These are phyloP conservation scores for Allobates femoralis DNA, from an alignment of 2,797 vertebrate species.

Conservation along the genomic window DNA sequence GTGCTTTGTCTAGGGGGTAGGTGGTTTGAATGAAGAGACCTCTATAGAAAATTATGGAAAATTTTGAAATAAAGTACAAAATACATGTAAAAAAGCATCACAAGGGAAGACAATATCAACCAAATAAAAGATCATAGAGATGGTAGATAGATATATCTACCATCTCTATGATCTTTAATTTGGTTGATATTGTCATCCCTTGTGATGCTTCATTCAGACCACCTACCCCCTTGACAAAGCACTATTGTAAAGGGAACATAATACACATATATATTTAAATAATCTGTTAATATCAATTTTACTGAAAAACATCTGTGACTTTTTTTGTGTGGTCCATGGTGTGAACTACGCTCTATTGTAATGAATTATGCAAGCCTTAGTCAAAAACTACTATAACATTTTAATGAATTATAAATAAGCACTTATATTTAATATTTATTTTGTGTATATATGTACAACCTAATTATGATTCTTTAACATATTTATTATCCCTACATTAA, in stretches of 20 bases:
- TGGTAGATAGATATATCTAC: too few relatives aligned
- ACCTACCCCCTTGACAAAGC: not conserved
- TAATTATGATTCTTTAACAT: slow-evolving; percentile 43
- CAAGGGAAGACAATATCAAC: too few relatives aligned
- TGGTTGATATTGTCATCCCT: too few relatives aligned
- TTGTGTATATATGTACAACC: slow-evolving; percentile 35
- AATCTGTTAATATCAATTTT: slow-evolving; percentile 10
- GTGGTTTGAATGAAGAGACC: too few relatives aligned
- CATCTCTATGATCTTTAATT: too few relatives aligned
- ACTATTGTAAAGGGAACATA: slow-evolving; percentile 6
- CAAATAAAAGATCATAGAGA: too few relatives aligned
- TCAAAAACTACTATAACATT: slow-evolving; percentile 9
- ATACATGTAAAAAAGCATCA: too few relatives aligned
- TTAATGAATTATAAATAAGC: slow-evolving; percentile 38
- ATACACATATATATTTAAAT: slow-evolving; percentile 35
- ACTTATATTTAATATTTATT: slow-evolving; percentile 43
- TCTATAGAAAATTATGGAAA: too few relatives aligned
- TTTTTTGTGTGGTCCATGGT: slow-evolving; percentile 59
- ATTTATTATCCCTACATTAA: slow-evolving; percentile 48
- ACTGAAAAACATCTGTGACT: slow-evolving; percentile 11
- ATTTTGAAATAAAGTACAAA: too few relatives aligned
- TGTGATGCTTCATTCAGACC: too few relatives aligned
- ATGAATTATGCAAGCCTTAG: slow-evolving; percentile 32
- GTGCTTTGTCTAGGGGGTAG: too few relatives aligned
- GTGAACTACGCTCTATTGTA: slow-evolving; percentile 34